Conservation (phyloP, 2,797 vertebrate genomes). For the Aratinga solstitialis region DNA sequence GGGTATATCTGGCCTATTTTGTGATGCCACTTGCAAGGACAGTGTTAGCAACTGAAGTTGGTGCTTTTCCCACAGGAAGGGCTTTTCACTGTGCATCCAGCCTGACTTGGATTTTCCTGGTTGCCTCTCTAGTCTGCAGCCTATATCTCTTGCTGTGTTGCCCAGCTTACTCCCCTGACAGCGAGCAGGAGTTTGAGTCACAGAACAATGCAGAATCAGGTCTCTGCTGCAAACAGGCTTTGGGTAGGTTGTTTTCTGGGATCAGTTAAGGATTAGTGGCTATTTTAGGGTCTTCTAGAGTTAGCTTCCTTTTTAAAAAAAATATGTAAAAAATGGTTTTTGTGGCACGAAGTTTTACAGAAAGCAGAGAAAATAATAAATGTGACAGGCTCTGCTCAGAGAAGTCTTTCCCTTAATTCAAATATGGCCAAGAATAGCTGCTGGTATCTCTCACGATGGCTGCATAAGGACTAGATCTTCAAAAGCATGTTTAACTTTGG, state of each 20-base stretch:
- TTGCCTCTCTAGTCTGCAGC: neutral
- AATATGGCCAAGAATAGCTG: neutral
- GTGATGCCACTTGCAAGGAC: neutral
- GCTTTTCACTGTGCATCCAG: neutral
- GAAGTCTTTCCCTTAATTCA: neutral
- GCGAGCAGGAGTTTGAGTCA: neutral
- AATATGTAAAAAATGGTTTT: rapidly evolving
- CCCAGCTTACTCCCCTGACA: neutral
- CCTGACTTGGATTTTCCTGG: neutral
- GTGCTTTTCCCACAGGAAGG: neutral
- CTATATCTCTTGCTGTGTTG: neutral
- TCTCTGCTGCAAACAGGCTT: neutral
- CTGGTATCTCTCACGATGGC: neutral
- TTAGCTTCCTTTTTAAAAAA: neutral
- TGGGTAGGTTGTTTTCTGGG: neutral
- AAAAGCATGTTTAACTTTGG: neutral
- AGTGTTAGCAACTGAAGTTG: neutral
- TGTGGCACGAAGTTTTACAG: neutral
- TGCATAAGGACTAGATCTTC: neutral
- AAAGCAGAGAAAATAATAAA: neutral
- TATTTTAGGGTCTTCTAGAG: neutral
- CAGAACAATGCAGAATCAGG: neutral
- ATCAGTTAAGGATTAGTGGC: neutral
- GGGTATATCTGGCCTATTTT: neutral
- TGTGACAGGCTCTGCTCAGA: neutral